phyloP scores from a whole-genome alignment of 2,113 vertebrate species.

The Pelmatolapia mariae region DNA sequence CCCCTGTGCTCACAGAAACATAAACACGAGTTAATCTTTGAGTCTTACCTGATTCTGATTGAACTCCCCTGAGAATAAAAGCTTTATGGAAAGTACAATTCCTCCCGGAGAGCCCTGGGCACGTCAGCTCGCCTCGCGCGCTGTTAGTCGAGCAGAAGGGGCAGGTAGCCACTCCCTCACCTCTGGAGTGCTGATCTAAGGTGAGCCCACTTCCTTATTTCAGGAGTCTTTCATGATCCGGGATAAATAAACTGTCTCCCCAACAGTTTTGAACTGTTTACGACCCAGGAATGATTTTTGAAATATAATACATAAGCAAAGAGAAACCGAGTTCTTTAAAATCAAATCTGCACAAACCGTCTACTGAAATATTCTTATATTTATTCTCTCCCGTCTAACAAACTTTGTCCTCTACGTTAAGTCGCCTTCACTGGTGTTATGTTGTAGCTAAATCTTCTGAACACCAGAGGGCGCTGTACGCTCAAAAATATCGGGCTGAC shows the following conservation, averaged over 20 bases:
- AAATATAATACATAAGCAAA: neutral
- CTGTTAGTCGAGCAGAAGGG: neutral
- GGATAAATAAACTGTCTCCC: neutral
- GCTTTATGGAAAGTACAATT: neutral
- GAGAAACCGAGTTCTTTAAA: neutral
- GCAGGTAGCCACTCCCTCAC: slow-evolving; percentile 63
- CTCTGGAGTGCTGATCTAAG: neutral
- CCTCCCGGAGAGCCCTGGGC: neutral
- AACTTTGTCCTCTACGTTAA: neutral
- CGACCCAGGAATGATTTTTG: neutral
- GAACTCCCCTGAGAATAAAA: neutral
- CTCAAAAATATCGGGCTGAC: neutral
- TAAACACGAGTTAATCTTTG: neutral
- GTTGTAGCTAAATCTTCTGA: neutral
- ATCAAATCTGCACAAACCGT: neutral
- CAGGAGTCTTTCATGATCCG: neutral
- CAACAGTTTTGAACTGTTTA: neutral
- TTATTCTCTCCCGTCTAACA: neutral
- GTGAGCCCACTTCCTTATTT: slow-evolving; percentile 60
- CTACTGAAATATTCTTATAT: neutral
- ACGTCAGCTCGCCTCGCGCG: neutral
- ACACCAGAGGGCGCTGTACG: slow-evolving; percentile 8
- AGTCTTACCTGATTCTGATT: slow-evolving; percentile 19
- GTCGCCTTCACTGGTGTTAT: rapidly evolving
- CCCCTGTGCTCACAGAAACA: neutral